Percentiles rank a stretch among this genome's conserved stretches.
phyloP scores from a whole-genome alignment of 1,140 invertebrate genomes.

The Metaphire vulgaris region DNA sequence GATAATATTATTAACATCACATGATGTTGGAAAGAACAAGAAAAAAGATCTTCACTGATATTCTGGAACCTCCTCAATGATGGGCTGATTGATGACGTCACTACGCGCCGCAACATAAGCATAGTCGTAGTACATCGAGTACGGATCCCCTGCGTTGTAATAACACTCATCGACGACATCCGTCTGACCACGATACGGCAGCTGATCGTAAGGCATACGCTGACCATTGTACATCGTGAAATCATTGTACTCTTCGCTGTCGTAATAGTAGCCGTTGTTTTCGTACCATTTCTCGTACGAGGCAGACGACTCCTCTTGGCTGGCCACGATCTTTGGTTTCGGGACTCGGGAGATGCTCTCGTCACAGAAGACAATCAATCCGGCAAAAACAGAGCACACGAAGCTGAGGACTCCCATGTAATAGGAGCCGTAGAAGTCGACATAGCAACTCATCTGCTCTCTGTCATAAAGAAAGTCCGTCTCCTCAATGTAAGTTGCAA shows the following conservation, averaged over 20 bases:
- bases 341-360: neutral
- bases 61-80: neutral
- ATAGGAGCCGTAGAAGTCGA: slow-evolving; percentile 26
- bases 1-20: too few species aligned
- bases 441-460: neutral
- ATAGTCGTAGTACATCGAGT: neutral
- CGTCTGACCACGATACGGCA: neutral
- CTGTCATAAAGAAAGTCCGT: slow-evolving; percentile 16
- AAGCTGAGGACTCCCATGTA: slow-evolving; percentile 18
- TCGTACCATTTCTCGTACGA: neutral
- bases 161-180: neutral
- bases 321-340: neutral
- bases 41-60: too few species aligned
- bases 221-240: neutral
- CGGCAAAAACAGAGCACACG: slow-evolving; percentile 16
- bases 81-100: neutral
- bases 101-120: too few species aligned
- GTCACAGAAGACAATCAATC: slow-evolving; percentile 14
- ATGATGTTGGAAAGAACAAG: too few species aligned
- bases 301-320: neutral
- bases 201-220: neutral
- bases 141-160: neutral
- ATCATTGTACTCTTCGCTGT: slow-evolving; percentile 6
- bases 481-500: slow-evolving; percentile 21
- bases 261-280: slow-evolving; percentile 9